Percentiles rank a stretch among this genome's conserved stretches.
phyloP scores from a whole-genome alignment of 2,888 invertebrate species.

The Portevinia maculata region DNA sequence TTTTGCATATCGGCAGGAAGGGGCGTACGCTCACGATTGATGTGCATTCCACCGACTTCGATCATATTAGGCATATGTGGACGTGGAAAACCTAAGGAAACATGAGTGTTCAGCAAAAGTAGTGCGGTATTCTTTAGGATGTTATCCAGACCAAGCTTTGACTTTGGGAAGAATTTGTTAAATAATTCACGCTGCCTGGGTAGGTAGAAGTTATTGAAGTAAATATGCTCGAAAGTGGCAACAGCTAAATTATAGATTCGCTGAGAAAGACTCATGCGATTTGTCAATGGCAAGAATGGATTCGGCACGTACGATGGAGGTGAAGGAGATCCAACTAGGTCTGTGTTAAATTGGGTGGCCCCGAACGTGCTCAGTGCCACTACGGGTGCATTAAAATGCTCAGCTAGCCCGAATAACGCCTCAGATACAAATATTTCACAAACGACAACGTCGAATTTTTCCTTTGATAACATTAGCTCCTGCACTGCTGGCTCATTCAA shows the following conservation, averaged over 20 bases:
- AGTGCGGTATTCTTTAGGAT: conserved; percentile 78
- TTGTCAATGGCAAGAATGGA: conserved; percentile 77
- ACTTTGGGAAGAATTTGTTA: conserved; percentile 77
- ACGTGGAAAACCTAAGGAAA: conserved; percentile 79
- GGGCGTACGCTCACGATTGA: conserved; percentile 78
- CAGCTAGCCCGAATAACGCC: conserved; percentile 80
- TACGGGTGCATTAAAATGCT: conserved; percentile 79
- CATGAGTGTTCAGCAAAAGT: conserved; percentile 81
- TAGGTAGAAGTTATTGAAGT: conserved; percentile 77
- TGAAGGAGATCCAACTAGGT: conserved; percentile 80
- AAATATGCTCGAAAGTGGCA: conserved; percentile 63
- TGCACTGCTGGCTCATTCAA: conserved; percentile 76
- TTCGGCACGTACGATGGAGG: conserved; percentile 81
- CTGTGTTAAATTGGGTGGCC: conserved; percentile 79
- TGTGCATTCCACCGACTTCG: conserved; percentile 82
- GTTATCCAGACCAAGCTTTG: conserved; percentile 77
- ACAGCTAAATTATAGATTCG: conserved; percentile 75
- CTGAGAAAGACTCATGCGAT: conserved; percentile 81
- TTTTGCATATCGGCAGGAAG: conserved; percentile 80
- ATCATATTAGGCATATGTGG: conserved; percentile 82
- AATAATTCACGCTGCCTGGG: conserved; percentile 79
- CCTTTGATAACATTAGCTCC: conserved; percentile 78
- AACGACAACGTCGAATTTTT: conserved; percentile 81
- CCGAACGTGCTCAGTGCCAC: conserved; percentile 79
- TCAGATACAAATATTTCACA: conserved; percentile 81